These are phyloP conservation scores for Hydractinia echinata DNA, from an alignment of 30 jellyfish, hydroid and myxozoan genomes.

Conservation along the genomic window DNA sequence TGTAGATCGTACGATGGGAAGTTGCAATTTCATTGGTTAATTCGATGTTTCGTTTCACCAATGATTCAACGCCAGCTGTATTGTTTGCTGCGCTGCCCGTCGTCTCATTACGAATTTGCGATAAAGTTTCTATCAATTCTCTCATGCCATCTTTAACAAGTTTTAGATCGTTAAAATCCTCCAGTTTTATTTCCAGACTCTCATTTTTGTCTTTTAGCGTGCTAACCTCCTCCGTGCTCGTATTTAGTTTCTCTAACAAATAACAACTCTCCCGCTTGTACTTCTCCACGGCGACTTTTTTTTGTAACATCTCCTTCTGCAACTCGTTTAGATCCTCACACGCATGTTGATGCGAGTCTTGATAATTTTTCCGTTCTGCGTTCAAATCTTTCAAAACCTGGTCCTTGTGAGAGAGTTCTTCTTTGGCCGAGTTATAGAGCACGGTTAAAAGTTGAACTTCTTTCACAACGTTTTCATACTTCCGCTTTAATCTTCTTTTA, in stretches of 20 bases:
- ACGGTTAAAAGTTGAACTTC: background rate
- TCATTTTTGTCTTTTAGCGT: background rate
- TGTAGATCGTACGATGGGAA: background rate
- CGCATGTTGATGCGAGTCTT: background rate
- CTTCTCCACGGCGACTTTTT: background rate
- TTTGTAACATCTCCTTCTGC: background rate
- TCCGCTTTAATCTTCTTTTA: background rate
- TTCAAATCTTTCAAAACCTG: background rate
- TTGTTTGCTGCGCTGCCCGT: background rate
- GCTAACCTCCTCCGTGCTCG: background rate
- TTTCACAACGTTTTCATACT: background rate
- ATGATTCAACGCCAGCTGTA: background rate
- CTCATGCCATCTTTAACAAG: background rate
- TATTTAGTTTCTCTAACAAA: constrained; percentile 17
- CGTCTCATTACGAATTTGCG: background rate
- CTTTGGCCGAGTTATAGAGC: background rate
- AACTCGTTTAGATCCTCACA: background rate
- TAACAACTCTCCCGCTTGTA: constrained; percentile 15
- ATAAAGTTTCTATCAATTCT: background rate
- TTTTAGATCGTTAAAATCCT: background rate
- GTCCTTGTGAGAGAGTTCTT: background rate
- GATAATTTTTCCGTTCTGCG: background rate
- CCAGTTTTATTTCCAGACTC: background rate
- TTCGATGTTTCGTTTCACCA: background rate
- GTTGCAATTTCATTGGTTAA: background rate